These are phyloP conservation scores for Pterocles orientalis DNA, from an alignment of 2,113 vertebrate genomes.

Conservation along the genomic window DNA sequence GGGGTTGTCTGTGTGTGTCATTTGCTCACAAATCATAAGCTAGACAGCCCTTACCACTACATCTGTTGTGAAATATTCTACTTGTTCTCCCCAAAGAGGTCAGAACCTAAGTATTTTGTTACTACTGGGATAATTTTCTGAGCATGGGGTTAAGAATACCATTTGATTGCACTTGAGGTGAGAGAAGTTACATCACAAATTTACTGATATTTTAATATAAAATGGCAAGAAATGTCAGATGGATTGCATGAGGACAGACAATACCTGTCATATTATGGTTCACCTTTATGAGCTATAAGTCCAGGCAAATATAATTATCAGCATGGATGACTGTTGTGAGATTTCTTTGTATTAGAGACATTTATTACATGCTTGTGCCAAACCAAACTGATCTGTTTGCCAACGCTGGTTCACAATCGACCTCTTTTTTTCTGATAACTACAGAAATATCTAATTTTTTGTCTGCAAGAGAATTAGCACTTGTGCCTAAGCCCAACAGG, in stretches of 20 bases:
- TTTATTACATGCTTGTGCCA: background rate
- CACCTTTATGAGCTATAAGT: background rate
- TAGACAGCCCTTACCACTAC: background rate
- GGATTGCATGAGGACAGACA: background rate
- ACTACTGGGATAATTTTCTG: background rate
- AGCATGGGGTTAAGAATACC: background rate
- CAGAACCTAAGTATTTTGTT: background rate
- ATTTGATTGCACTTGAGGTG: background rate
- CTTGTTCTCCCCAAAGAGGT: fast-evolving
- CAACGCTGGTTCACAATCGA: background rate
- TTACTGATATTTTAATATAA: background rate
- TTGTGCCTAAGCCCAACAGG: background rate
- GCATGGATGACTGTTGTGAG: background rate
- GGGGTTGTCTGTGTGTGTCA: fast-evolving
- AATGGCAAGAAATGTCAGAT: background rate
- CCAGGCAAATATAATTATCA: background rate
- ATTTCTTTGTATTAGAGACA: background rate
- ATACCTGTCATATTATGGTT: background rate
- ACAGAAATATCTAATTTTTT: background rate
- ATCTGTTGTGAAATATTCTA: background rate
- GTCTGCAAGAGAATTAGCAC: background rate
- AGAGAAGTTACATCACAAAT: background rate
- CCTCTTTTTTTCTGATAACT: background rate
- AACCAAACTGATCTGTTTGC: background rate
- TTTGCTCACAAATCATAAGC: background rate